A percentile compares a stretch with the other conserved stretches of the same genome.
Evolutionary conservation across 2,888 invertebrate species (phyloP).

Genomic region (Neoitamus cyanurus): DNA sequence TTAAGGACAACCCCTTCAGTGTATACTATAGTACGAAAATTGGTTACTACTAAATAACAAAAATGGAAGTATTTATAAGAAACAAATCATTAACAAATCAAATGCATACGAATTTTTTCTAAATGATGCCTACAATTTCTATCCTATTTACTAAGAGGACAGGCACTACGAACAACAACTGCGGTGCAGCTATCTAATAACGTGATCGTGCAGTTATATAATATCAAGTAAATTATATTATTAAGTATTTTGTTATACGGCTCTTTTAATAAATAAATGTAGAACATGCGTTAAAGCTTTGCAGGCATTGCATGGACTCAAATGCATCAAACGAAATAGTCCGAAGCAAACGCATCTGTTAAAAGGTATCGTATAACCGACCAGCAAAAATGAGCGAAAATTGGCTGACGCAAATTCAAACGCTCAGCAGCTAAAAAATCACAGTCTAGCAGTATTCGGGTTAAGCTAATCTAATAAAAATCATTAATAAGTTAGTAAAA

Average conservation of each 20-base stretch:
- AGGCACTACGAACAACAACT: neutral
- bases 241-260: neutral
- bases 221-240: neutral
- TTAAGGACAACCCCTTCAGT: too few relatives aligned
- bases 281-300: neutral
- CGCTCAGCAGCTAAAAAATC: neutral
- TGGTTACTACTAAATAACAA: too few relatives aligned
- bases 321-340: neutral
- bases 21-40: too few relatives aligned
- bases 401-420: neutral
- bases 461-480: slow-evolving; percentile 23
- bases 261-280: neutral
- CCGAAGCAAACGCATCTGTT: neutral
- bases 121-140: neutral
- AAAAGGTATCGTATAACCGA: neutral
- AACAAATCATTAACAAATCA: too few relatives aligned
- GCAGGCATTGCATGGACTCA: neutral
- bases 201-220: slow-evolving; percentile 16
- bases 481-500: slow-evolving; percentile 52
- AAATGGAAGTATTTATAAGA: too few relatives aligned
- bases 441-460: slow-evolving; percentile 9
- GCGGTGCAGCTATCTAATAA: slow-evolving; percentile 34
- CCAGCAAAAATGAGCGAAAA: slow-evolving; percentile 1
- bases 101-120: too few relatives aligned
- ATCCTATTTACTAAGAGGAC: neutral